A percentile compares a stretch with the other conserved stretches of the same genome.
Conservation (phyloP, 2,888 invertebrate genomes). For the Epirrita christyi region DNA sequence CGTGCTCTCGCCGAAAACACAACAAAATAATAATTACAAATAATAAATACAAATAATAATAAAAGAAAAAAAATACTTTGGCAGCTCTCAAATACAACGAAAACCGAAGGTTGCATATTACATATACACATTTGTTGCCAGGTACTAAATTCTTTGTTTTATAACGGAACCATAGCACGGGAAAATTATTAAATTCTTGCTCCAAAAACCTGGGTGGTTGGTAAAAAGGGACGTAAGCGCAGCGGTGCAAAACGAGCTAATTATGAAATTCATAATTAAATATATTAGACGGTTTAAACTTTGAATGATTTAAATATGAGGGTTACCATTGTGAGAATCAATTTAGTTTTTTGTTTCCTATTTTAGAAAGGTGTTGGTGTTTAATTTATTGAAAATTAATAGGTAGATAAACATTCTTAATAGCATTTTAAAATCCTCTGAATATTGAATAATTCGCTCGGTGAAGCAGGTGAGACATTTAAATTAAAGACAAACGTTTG, state of each 20-base stretch:
- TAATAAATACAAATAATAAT: no score
- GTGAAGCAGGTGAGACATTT: conserved; percentile 1
- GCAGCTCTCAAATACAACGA: no score
- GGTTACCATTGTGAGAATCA: conserved; percentile 30
- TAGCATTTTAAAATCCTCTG: background rate
- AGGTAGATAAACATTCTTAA: conserved; percentile 14
- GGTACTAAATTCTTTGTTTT: background rate
- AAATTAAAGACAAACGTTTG: no score
- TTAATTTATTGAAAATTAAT: conserved; percentile 29
- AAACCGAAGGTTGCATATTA: no score
- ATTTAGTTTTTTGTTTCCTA: conserved; percentile 29
- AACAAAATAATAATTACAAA: no score
- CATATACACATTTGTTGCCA: no score
- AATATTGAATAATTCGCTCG: conserved; percentile 5
- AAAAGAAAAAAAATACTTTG: no score
- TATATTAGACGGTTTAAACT: conserved; percentile 48
- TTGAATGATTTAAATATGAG: conserved; percentile 34
- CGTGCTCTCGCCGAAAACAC: no score
- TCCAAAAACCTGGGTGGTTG: conserved; percentile 37
- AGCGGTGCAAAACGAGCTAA: conserved; percentile 61
- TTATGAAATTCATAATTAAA: conserved; percentile 75
- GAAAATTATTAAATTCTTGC: conserved; percentile 35
- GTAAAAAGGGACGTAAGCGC: conserved; percentile 27
- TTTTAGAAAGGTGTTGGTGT: conserved; percentile 30
- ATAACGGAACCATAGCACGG: conserved; percentile 24